Percentiles rank a stretch among this genome's conserved stretches.
Evolutionary conservation across 2,113 vertebrate species (phyloP).

Genomic region (Garra rufa): DNA sequence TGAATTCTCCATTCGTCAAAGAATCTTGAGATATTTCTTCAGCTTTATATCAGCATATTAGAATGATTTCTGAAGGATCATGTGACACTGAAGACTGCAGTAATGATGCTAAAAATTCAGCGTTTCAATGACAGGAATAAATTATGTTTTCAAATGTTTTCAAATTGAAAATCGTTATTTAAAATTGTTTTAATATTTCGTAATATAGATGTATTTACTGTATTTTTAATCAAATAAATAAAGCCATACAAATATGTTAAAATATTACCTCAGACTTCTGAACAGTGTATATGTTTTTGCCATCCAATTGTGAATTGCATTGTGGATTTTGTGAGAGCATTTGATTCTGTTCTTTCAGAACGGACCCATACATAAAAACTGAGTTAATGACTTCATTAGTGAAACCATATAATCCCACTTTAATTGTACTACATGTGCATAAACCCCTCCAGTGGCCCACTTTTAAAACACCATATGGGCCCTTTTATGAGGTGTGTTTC

Average conservation of each 20-base stretch:
- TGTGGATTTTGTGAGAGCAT: not conserved
- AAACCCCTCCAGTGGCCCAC: not conserved
- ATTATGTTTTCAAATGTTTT: not conserved
- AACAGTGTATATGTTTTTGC: not conserved
- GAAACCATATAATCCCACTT: not conserved
- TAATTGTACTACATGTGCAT: not conserved
- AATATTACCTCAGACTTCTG: not conserved
- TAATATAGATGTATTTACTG: not conserved
- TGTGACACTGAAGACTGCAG: not conserved
- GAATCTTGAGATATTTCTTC: not conserved
- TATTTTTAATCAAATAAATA: not conserved
- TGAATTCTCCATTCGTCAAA: not conserved
- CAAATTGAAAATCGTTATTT: not conserved
- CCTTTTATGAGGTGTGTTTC: conserved; percentile 11
- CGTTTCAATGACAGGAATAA: not conserved
- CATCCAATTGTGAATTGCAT: not conserved
- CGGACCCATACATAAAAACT: not conserved
- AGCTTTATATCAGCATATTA: not conserved
- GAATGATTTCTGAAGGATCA: not conserved
- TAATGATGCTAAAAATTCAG: not conserved
- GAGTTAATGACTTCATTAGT: not conserved
- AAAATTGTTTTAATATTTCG: not conserved
- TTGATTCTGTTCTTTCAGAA: not conserved
- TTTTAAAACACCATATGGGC: conserved; percentile 9
- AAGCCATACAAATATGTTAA: not conserved